Evolutionary conservation across 1,140 invertebrate genomes (phyloP).

Genomic region (Drosophila pandora): DNA sequence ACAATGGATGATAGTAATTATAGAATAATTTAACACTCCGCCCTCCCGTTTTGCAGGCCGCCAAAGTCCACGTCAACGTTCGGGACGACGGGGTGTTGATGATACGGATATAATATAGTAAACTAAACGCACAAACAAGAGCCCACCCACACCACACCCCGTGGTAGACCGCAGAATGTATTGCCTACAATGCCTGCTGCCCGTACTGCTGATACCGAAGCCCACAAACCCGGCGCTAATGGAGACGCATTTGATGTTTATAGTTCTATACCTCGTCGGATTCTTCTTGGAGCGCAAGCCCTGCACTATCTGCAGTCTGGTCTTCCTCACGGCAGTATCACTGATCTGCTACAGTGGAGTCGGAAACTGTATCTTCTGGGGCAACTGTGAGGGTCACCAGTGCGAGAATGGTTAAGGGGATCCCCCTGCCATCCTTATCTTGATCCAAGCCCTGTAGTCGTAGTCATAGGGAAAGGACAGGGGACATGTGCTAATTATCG

Average conservation of each 20-base stretch:
- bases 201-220: slow-evolving; percentile 98
- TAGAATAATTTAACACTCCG: slow-evolving; percentile 33
- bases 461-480: slow-evolving; percentile 46
- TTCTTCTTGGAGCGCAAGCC: slow-evolving; percentile 98
- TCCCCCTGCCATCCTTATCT: neutral
- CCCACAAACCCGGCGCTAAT: slow-evolving; percentile 96
- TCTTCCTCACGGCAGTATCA: slow-evolving; percentile 96
- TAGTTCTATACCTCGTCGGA: slow-evolving; percentile 95
- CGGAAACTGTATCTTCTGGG: slow-evolving; percentile 97
- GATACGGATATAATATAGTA: neutral
- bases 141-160: slow-evolving; percentile 13
- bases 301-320: slow-evolving; percentile 97
- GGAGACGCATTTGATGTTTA: slow-evolving; percentile 98
- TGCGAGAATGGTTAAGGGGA: slow-evolving; percentile 87
- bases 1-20: slow-evolving; percentile 56
- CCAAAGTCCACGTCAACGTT: slow-evolving; percentile 32
- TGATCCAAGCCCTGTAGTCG: slow-evolving; percentile 13
- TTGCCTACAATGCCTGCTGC: slow-evolving; percentile 99
- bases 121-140: neutral
- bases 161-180: slow-evolving; percentile 89
- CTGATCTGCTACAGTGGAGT: slow-evolving; percentile 98
- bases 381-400: slow-evolving; percentile 90
- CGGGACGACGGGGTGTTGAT: slow-evolving; percentile 20
- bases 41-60: slow-evolving; percentile 26
- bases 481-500: slow-evolving; percentile 45